phyloP scores from a whole-genome alignment of 2,113 vertebrate genomes.

The Catharus bicknelli region DNA sequence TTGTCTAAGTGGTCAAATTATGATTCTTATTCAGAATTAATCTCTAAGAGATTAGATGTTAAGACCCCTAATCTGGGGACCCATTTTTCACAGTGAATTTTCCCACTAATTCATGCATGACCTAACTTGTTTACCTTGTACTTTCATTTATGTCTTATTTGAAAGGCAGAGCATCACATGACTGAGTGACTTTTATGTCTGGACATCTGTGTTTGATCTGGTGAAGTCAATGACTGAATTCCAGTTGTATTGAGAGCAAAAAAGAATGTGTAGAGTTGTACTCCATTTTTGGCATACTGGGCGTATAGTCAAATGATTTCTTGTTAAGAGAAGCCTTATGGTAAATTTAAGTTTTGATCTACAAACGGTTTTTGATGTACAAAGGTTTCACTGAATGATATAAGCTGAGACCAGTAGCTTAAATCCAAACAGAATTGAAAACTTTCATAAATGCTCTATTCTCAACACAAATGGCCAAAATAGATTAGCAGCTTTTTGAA shows the following conservation, averaged over 20 bases:
- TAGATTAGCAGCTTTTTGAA: not conserved
- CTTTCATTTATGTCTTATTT: not conserved
- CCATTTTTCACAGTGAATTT: constrained; percentile 22
- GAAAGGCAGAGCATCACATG: not conserved
- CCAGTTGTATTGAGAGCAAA: not conserved
- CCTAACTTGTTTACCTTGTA: not conserved
- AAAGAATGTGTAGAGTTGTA: not conserved
- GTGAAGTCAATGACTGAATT: not conserved
- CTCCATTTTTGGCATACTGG: not conserved
- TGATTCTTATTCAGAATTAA: not conserved
- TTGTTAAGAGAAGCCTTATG: not conserved
- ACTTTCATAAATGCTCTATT: not conserved
- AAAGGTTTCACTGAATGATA: not conserved
- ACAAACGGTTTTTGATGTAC: not conserved
- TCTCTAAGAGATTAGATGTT: not conserved
- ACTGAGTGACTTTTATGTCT: constrained; percentile 1
- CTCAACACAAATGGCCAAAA: not conserved
- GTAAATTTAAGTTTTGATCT: not conserved
- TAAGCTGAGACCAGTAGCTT: not conserved
- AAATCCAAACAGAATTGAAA: not conserved
- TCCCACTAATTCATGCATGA: not conserved
- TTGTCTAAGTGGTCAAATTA: not conserved
- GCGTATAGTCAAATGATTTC: not conserved
- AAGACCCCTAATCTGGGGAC: not conserved
- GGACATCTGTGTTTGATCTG: not conserved